phyloP scores from a whole-genome alignment of 2,797 vertebrate genomes.

The Emys orbicularis region DNA sequence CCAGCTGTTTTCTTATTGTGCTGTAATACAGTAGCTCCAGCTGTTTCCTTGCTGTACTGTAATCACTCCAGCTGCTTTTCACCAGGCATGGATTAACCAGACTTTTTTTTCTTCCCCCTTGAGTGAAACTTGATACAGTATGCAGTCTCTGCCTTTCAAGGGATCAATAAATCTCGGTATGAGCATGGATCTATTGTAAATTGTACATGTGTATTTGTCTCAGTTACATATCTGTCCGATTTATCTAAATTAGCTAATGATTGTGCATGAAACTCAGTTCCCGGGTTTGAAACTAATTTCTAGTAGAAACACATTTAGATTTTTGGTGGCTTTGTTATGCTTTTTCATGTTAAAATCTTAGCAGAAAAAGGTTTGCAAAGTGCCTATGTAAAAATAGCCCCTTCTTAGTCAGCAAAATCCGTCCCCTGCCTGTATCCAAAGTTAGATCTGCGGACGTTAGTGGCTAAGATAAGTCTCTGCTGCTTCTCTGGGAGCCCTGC shows the following conservation, averaged over 20 bases:
- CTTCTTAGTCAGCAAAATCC: background rate
- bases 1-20: constrained; percentile 59
- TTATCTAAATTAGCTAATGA: constrained; percentile 26
- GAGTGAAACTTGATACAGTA: background rate
- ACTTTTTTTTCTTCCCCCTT: constrained; percentile 13
- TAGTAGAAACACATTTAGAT: background rate
- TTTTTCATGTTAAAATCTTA: background rate
- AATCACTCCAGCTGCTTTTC: constrained; percentile 65
- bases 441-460: background rate
- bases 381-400: background rate
- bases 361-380: background rate
- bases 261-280: background rate
- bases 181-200: background rate
- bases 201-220: accelerated
- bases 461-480: background rate
- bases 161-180: background rate
- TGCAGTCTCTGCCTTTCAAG: accelerated
- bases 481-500: background rate
- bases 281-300: background rate
- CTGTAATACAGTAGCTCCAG: constrained; percentile 60
- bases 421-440: background rate
- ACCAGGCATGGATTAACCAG: background rate
- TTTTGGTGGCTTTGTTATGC: background rate
- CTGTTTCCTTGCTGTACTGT: constrained; percentile 36
- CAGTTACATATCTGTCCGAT: background rate